Base-by-base conservation (phyloP, 2,797 vertebrate genomes). In the Halcyon badia region DNA sequence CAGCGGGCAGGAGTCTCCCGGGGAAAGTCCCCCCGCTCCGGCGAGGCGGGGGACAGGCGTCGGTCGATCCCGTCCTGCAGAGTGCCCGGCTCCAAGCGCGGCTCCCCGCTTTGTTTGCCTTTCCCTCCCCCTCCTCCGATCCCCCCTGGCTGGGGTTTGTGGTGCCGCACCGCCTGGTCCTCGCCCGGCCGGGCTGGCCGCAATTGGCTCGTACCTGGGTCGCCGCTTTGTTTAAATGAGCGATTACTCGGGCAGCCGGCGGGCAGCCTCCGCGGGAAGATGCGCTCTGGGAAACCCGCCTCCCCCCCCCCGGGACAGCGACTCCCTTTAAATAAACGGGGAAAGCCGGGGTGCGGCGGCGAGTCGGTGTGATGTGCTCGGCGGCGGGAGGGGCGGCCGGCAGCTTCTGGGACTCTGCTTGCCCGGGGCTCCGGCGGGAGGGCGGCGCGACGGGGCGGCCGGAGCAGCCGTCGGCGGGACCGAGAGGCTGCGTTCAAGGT, bases 191-290 rank as follows among this genome's bases (percentile, higher is more conserved):
- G 41, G 41, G 46, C 42, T 52, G 56, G 37, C 51, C 25, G 6
- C 56, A 3, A 41, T 7, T 17, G 77, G 60, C 77, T 87, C 20
- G 42, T 93, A 91, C 95, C 94, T 93, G 81, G 25, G 48, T 19
- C 60, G 13, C 60, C 52, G 81, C 83, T 92, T 96, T 94, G 89
- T 96, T 79, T 72, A 72, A 80, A 73, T 13, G 84, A 86, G 61
- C 52, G 52, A 70, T 91, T 21, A 11, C 31, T 64, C 25, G 31
- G 60, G 42, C 61, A 15, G 30, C 37, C 64, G 54, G 39, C 41
- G n/a, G 56, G 52, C 22, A 31, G 48, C 15, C 64, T 57, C 66
- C 25, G 30, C 82, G 64, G 88, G 54, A 77, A 87, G 73, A 65
- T 56, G 77, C 35, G 82, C 64, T 26, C 51, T 56, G 77, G 81